Base-by-base conservation (phyloP, 2,888 invertebrate species). In the Pseudococcus longispinus region DNA sequence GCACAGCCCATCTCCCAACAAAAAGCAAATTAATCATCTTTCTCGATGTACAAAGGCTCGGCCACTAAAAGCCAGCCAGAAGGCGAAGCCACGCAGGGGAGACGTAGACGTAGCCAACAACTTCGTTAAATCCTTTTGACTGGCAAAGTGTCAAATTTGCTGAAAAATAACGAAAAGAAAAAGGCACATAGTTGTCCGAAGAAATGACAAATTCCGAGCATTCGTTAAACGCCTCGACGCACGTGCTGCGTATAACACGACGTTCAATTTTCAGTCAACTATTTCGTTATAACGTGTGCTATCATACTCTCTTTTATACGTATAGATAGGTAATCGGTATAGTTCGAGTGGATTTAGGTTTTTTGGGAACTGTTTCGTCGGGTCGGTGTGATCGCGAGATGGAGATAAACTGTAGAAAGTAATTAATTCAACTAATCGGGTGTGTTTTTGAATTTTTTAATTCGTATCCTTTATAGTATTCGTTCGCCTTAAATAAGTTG, bases 71-170 rank as follows among this genome's bases (percentile, higher is more conserved):
- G 70, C 70, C 18, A 29, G 29, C 70, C 29, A 60, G 44, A 46
- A 2, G 8, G 23, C 20, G 55, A n/a, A n/a, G 55, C 1, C n/a
- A 18, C 2, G 23, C 20, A 20, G 9, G 60, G 20, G 11, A 60
- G n/a, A n/a, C 51, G n/a, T n/a, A n/a, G n/a, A 18, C 23, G 65
- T 15, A 26, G 65, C 70, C 18, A 70, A 70, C 70, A 70, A 70
- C 70, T 70, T 70, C 70, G 70, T 70, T 70, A 70, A 70, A 70
- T 70, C 70, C 70, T 70, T 70, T 70, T 70, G 70, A 70, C 70
- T 70, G 70, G 70, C 70, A 70, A 26, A 29, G 29, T 70, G 70
- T 70, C 70, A 70, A 70, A 70, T 70, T 70, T 29, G 29, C 70
- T 70, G 70, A 70, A 70, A 70, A 70, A 70, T 29, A 70, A 13